These are phyloP conservation scores for Tachina fera DNA, from an alignment of 2,888 invertebrate genomes.

Conservation along the genomic window DNA sequence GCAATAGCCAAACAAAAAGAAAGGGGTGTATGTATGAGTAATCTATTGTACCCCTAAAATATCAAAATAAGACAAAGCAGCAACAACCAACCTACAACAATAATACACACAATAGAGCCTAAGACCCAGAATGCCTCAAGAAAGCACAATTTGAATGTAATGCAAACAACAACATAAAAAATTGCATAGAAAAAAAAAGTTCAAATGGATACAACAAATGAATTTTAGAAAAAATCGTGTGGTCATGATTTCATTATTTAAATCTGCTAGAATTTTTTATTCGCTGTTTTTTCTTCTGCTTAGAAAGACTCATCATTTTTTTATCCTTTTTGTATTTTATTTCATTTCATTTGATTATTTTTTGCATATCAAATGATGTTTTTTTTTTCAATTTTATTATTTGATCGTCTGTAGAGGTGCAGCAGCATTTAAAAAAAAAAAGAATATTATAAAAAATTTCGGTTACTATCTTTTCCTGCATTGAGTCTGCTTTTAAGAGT, in stretches of 20 bases:
- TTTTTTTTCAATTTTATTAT: conserved; percentile 53
- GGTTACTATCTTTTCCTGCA: conserved; percentile 67
- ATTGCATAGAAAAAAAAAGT: conserved; percentile 17
- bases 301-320: conserved; percentile 58
- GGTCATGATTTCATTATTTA: conserved; percentile 75
- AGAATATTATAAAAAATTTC: background rate
- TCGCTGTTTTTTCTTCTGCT: conserved; percentile 49
- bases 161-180: conserved; percentile 52
- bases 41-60: conserved; percentile 61
- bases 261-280: conserved; percentile 61
- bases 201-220: conserved; percentile 58
- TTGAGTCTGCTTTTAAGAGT: conserved; percentile 55
- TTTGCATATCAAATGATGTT: conserved; percentile 79
- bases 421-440: conserved; percentile 38
- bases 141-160: conserved; percentile 50
- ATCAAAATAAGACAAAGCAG: conserved; percentile 53
- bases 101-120: conserved; percentile 35
- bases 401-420: conserved; percentile 49
- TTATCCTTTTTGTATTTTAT: conserved; percentile 20
- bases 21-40: conserved; percentile 51
- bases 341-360: background rate
- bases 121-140: conserved; percentile 63
- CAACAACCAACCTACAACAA: conserved; percentile 65
- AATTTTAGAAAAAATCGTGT: conserved; percentile 71
- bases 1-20: conserved; percentile 21